Percentiles rank a stretch among this genome's conserved stretches.
Conservation (phyloP, 2,113 vertebrate species). For the Amazona guildingii region DNA sequence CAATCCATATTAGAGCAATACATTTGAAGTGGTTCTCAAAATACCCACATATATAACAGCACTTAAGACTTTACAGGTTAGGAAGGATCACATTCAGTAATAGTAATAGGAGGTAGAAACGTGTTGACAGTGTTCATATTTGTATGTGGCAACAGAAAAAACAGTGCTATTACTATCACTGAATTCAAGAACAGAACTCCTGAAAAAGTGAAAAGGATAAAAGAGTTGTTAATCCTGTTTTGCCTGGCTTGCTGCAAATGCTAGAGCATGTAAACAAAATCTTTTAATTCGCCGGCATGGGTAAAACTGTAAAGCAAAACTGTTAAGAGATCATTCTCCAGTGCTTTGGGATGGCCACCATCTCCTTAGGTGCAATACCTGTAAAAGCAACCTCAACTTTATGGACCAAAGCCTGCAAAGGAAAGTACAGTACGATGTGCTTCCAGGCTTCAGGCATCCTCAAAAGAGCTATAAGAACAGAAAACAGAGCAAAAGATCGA, state of each 20-base stretch:
- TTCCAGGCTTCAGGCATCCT: neutral
- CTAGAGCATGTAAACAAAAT: neutral
- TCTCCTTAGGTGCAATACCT: neutral
- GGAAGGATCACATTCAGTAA: constrained; percentile 73
- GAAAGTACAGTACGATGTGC: neutral
- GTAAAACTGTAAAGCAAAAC: constrained; percentile 44
- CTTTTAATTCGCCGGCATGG: neutral
- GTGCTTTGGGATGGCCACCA: neutral
- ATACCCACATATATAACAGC: neutral
- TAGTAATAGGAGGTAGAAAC: constrained; percentile 52
- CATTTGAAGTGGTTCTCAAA: constrained; percentile 6
- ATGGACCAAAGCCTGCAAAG: neutral
- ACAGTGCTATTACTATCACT: constrained; percentile 73
- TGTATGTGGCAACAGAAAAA: constrained; percentile 29
- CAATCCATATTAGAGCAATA: constrained; percentile 40
- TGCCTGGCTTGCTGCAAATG: neutral
- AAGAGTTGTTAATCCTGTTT: constrained; percentile 51
- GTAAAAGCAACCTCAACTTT: neutral
- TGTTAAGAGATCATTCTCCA: neutral
- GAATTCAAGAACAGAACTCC: constrained; percentile 72
- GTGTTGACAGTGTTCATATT: constrained; percentile 34
- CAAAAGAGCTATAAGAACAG: neutral
- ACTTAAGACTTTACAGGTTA: constrained; percentile 51
- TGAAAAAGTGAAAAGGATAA: constrained; percentile 67
- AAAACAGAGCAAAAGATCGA: neutral